Evolutionary conservation across 2,113 vertebrate genomes (phyloP).

Genomic region (Amphiprion ocellaris): DNA sequence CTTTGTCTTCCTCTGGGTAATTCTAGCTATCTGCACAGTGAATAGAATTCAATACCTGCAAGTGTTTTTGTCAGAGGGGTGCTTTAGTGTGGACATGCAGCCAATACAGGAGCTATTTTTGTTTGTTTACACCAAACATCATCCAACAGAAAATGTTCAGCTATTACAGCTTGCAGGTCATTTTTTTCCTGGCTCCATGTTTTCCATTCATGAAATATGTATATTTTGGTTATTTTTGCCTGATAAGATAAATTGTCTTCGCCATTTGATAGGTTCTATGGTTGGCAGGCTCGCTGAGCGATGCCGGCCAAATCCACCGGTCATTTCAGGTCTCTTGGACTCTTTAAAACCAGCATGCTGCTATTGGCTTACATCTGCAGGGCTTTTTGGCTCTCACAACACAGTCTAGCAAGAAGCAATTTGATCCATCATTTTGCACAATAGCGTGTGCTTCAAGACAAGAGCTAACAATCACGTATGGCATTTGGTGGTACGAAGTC

Average conservation of each 20-base stretch:
- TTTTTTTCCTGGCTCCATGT: constrained; percentile 35
- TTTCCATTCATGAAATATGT: constrained; percentile 64
- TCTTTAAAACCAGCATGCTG: constrained; percentile 25
- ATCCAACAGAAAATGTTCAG: constrained; percentile 48
- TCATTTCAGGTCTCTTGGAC: constrained; percentile 37
- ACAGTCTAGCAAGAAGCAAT: constrained; percentile 32
- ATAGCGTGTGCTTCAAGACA: constrained; percentile 43
- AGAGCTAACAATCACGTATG: constrained; percentile 11
- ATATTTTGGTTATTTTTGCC: constrained; percentile 49
- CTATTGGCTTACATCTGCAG: constrained; percentile 21
- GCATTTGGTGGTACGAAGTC: constrained; percentile 2
- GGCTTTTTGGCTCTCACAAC: constrained; percentile 29
- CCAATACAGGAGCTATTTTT: constrained; percentile 55
- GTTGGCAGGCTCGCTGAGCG: constrained; percentile 37
- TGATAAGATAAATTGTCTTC: constrained; percentile 40
- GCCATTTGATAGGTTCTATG: constrained; percentile 32
- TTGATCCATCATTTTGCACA: constrained; percentile 37
- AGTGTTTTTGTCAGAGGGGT: constrained; percentile 47
- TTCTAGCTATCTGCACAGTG: constrained; percentile 65
- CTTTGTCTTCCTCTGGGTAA: constrained; percentile 70
- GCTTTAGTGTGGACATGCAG: constrained; percentile 28
- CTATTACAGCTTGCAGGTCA: constrained; percentile 54
- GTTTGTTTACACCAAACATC: constrained; percentile 68
- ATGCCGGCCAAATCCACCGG: constrained; percentile 37
- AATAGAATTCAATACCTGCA: constrained; percentile 66